Percentiles rank a stretch among this genome's conserved stretches.
Conservation (phyloP, 2,113 vertebrate species). For the Tragelaphus buxtoni region DNA sequence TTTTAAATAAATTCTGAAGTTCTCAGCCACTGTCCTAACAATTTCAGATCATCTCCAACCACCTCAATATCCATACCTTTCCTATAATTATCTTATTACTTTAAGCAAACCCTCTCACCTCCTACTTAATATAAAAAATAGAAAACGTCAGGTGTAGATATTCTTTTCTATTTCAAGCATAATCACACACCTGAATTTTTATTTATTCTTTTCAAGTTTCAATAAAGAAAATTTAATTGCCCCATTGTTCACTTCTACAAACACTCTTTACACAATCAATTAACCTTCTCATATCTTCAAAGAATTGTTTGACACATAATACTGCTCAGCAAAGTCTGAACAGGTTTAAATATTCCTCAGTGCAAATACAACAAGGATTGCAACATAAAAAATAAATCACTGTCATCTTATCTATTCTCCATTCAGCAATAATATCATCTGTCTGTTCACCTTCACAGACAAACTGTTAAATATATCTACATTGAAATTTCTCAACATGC, state of each 20-base stretch:
- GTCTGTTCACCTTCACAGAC: neutral
- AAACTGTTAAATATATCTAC: neutral
- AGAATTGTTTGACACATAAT: neutral
- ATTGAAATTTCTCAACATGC: neutral
- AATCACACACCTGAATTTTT: neutral
- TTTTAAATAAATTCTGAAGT: neutral
- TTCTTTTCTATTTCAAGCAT: neutral
- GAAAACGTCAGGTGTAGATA: neutral
- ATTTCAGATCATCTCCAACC: neutral
- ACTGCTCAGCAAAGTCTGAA: neutral
- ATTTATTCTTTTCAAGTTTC: neutral
- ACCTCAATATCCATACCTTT: neutral
- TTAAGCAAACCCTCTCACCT: neutral
- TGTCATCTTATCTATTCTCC: neutral
- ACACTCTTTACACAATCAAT: neutral
- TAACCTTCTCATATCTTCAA: neutral
- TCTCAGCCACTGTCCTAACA: fast-evolving
- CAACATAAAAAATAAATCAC: neutral
- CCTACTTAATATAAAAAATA: neutral
- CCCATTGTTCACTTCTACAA: neutral
- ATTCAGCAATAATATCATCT: neutral
- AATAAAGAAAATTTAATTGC: neutral
- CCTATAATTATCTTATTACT: neutral
- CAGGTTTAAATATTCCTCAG: neutral
- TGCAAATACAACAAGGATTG: neutral